A percentile compares a stretch with the other conserved stretches of the same genome.
Evolutionary conservation across 1,140 invertebrate species (phyloP).

Genomic region (Conus ventricosus): DNA sequence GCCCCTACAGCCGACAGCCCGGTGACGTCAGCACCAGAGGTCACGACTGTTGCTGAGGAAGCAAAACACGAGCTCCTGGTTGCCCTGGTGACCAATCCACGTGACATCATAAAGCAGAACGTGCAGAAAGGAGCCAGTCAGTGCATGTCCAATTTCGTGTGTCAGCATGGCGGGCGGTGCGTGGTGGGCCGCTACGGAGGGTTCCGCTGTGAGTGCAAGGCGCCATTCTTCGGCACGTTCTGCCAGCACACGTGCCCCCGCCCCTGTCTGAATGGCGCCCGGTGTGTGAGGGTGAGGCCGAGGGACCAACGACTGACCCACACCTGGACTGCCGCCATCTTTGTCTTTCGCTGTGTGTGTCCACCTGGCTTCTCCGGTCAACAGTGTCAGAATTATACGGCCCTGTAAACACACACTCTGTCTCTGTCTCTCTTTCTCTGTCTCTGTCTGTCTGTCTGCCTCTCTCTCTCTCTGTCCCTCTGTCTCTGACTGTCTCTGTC

Average conservation of each 20-base stretch:
- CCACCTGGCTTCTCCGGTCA: background rate
- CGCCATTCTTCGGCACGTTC: slow-evolving; percentile 30
- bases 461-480: no score
- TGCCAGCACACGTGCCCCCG: slow-evolving; percentile 19
- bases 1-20: background rate
- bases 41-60: background rate
- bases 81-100: slow-evolving; percentile 1
- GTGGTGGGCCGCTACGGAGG: slow-evolving; percentile 2
- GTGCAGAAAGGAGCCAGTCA: slow-evolving; percentile 24
- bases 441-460: no score
- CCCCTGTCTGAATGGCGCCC: slow-evolving; percentile 7
- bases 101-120: slow-evolving; percentile 13
- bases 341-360: background rate
- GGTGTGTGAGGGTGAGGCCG: slow-evolving; percentile 9
- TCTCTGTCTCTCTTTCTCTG: no score
- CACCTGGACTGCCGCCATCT: background rate
- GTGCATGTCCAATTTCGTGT: slow-evolving; percentile 31
- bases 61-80: background rate
- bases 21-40: no score
- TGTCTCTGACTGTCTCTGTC: no score
- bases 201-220: slow-evolving; percentile 4
- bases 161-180: slow-evolving; percentile 20
- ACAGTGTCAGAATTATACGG: background rate
- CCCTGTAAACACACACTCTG: background rate
- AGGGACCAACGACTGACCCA: background rate